Base-by-base conservation (phyloP, 2,888 invertebrate genomes). In the Netelia inedita region DNA sequence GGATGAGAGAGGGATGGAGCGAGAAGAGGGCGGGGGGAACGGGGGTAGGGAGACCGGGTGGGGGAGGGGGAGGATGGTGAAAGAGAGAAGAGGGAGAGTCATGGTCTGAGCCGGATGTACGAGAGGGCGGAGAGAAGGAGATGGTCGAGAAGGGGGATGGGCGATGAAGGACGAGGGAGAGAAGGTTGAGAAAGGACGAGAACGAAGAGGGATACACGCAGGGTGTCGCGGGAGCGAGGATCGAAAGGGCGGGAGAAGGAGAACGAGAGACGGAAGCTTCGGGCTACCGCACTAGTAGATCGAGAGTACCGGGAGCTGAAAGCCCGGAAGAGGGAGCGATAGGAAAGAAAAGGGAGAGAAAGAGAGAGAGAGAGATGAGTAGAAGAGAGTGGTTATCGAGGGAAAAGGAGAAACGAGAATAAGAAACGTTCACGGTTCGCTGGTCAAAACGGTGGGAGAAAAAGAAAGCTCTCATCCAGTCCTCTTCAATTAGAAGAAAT, bases 281-380 rank as follows among this genome's bases (percentile, higher is more conserved):
- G 90, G 88, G 90, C 90, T 16, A 10, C 28, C 16, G 16, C 57
- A 2, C 57, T 28, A 23, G 43, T 59, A 74, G 74, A 46, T n/a
- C 46, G 68, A 11, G 43, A 68, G 68, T 76, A 43, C 76, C 57
- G 28, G 59, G 72, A 59, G 72, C 66, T 82, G 71, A 68, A 65
- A 72, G 72, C 69, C 65, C 61, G 76, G 14, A 16, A 65, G 63
- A 61, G 63, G 28, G 74, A 23, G 57, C 16, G 19, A 57, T n/a
- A 53, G 41, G 53, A 55, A 66, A 11, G 11, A 41, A 41, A 57
- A 35, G 16, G n/a, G 65, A 23, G 11, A 19, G 16, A 53, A 43
- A 16, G 16, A 50, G 55, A 63, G 19, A 43, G 59, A 28, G 23
- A 16, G 69, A 16, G 23, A 69, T 61, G 61, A 53, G 16, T 23